These are phyloP conservation scores for Eristalis arbustorum DNA, from an alignment of 2,888 invertebrate genomes.

Conservation along the genomic window DNA sequence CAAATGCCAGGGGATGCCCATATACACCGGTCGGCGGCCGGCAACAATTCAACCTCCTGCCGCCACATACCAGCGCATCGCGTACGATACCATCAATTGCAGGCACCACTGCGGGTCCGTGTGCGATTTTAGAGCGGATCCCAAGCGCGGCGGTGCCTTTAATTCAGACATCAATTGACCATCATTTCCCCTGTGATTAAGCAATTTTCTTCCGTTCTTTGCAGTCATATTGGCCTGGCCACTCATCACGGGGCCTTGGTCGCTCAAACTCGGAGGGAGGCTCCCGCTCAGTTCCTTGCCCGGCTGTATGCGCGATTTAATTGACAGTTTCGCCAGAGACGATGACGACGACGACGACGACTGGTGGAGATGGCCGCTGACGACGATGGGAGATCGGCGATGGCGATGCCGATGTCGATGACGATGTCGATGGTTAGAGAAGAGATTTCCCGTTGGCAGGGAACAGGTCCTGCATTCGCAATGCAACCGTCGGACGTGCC, in stretches of 20 bases:
- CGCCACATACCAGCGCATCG: conserved; percentile 9
- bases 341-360: neutral
- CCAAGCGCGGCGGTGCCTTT: conserved; percentile 40
- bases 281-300: conserved; percentile 17
- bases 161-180: conserved; percentile 66
- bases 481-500: neutral
- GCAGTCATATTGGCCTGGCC: conserved; percentile 22
- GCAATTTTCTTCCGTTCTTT: conserved; percentile 60
- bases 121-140: conserved; percentile 18
- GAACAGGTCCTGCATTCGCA: conserved; percentile 15
- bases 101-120: conserved; percentile 10
- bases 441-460: conserved; percentile 28
- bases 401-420: conserved; percentile 10
- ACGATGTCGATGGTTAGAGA: conserved; percentile 14
- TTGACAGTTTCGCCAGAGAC: conserved; percentile 49
- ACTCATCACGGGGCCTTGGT: conserved; percentile 25
- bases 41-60: neutral
- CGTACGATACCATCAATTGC: conserved; percentile 38
- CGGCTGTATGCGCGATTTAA: conserved; percentile 41
- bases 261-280: neutral
- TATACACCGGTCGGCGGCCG: neutral
- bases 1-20: conserved; percentile 24
- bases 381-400: neutral
- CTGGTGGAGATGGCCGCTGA: neutral
- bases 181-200: conserved; percentile 61